These are phyloP conservation scores for Lampris incognitus DNA, from an alignment of 2,113 vertebrate genomes.

Conservation along the genomic window DNA sequence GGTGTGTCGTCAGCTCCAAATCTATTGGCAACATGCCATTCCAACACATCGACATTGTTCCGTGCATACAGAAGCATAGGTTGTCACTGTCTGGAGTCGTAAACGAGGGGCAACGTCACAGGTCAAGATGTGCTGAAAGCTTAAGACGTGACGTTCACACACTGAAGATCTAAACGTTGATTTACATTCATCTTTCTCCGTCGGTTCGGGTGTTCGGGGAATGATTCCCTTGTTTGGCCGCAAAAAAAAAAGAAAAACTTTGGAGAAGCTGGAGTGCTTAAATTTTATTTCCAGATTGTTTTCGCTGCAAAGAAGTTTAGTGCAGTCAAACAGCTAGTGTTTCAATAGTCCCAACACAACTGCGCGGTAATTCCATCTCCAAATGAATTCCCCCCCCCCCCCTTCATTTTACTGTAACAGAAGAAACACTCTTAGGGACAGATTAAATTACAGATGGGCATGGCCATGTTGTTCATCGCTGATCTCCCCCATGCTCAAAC, in stretches of 20 bases:
- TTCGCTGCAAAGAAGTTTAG: neutral
- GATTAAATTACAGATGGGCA: neutral
- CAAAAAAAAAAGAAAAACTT: neutral
- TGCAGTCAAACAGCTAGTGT: neutral
- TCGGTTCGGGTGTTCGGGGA: neutral
- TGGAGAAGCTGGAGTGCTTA: constrained; percentile 8
- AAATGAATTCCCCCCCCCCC: neutral
- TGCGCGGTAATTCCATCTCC: neutral
- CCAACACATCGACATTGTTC: neutral
- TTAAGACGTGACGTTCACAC: neutral
- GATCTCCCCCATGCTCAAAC: neutral
- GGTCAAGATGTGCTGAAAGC: constrained; percentile 1
- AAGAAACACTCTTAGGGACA: neutral
- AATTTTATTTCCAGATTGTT: neutral
- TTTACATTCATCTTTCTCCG: constrained; percentile 13
- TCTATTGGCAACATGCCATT: neutral
- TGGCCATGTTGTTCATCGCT: neutral
- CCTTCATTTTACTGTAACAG: constrained; percentile 24
- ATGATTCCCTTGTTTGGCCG: constrained; percentile 12
- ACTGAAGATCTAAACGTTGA: neutral
- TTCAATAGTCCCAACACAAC: neutral
- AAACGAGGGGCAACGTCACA: neutral
- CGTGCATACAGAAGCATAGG: neutral
- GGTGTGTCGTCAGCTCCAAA: too few species aligned
- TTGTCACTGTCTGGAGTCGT: neutral